Base-by-base conservation (phyloP, 2,113 vertebrate species). In the Ifrita kowaldi region DNA sequence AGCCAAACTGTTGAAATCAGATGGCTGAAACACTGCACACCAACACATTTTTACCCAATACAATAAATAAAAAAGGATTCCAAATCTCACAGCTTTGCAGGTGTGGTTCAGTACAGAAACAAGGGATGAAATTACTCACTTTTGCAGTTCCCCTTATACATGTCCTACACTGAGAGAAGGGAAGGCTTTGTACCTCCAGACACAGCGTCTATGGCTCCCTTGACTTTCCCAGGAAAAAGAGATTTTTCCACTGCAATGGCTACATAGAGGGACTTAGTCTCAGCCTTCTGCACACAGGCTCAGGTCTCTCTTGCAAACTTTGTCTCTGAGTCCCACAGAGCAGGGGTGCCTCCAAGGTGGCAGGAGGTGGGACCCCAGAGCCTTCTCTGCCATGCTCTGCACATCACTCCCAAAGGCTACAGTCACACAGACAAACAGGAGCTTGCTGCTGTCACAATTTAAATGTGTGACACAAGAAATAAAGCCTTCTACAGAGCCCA, bases 241-340 rank as follows among this genome's bases (percentile, higher is more conserved):
- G n/a, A 32, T 28, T 65, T 52, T 37, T 50, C 39, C 26, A 69
- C 28, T 39, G 30, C 20, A 60, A 33, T 9, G 4, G 26, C 37
- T 83, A 26, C 2, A 49, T 0, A 62, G 28, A 67, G 11, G 50
- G 14, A 79, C 6, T 22, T 55, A 83, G 30, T 1, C 39, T 56
- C 44, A 64, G 47, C 37, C 11, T 49, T n/a, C 59, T 65, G 32
- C 15, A 16, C 30, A 30, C 4, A 35, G 35, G 19, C 8, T 90
- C 47, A 33, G 26, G 22, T 60, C 15, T 30, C 27, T 67, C 42
- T 26, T 57, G 20, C 26, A 69, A 35, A 57, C 20, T 60, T 65
- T 0, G 0, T 8, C 47, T 47, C 30, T 62, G 20, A 30, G 11
- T 44, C 28, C 22, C 16, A 85, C 24, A 80, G 6, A 62, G 18